Conservation (phyloP, 2,113 vertebrate genomes). For the Ictidomys tridecemlineatus region DNA sequence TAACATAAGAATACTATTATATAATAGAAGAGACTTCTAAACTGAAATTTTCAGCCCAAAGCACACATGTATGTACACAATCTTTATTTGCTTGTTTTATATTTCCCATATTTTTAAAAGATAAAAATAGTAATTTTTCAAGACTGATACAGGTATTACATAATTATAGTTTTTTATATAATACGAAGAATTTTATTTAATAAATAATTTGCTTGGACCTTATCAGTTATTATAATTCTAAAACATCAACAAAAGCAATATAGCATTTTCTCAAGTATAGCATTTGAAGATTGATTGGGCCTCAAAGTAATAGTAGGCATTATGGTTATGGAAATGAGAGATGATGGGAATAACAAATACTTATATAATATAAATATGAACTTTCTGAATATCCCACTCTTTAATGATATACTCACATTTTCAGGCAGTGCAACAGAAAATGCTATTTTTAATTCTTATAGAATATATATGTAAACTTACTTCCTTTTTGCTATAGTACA, state of each 20-base stretch:
- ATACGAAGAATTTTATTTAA: conserved; percentile 16
- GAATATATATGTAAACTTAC: conserved; percentile 18
- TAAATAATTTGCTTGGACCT: neutral
- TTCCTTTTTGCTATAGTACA: neutral
- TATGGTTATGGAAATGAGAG: neutral
- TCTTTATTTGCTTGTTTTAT: conserved; percentile 31
- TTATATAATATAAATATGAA: neutral
- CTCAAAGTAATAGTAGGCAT: neutral
- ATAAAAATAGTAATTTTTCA: conserved; percentile 17
- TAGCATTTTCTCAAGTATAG: neutral
- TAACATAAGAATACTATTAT: conserved; percentile 72
- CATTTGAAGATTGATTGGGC: neutral
- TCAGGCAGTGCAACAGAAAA: neutral
- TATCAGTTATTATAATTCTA: neutral
- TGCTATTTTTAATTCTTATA: conserved; percentile 15
- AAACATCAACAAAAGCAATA: neutral
- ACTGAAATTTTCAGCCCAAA: conserved; percentile 29
- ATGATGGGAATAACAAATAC: neutral
- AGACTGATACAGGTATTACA: neutral
- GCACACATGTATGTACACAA: neutral
- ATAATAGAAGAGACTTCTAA: conserved; percentile 18
- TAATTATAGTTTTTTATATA: neutral
- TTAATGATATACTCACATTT: neutral
- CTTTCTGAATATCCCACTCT: neutral
- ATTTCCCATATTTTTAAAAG: neutral